These are phyloP conservation scores for Porites cylindrica DNA, from an alignment of 92 coral and sea anemone species.

Conservation along the genomic window DNA sequence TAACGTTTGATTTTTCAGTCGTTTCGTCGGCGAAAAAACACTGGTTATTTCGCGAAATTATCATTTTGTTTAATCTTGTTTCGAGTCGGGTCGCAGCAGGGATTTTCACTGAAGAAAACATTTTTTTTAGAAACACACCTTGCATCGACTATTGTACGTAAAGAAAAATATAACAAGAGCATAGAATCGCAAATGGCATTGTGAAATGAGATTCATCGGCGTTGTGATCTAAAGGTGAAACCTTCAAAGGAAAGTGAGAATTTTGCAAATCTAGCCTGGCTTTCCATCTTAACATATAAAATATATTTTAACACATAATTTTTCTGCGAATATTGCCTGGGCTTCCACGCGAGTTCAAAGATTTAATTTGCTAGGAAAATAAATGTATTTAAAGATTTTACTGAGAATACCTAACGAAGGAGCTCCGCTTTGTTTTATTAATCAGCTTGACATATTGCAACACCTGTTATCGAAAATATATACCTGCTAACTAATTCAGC, in stretches of 20 bases:
- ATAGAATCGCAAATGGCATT: background rate
- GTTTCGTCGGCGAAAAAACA: background rate
- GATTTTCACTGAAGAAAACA: background rate
- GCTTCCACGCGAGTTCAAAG: slow-evolving; percentile 31
- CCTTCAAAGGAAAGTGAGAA: background rate
- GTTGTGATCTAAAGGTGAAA: background rate
- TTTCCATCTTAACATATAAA: background rate
- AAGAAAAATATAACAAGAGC: background rate
- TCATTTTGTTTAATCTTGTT: slow-evolving; percentile 9
- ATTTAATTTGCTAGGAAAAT: slow-evolving; percentile 35
- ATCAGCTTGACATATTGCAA: slow-evolving; percentile 6
- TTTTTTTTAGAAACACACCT: slow-evolving; percentile 11
- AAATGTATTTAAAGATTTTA: background rate
- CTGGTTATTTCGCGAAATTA: background rate
- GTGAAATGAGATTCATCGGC: slow-evolving; percentile 13
- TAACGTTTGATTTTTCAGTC: too few relatives aligned
- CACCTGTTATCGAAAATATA: slow-evolving; percentile 17
- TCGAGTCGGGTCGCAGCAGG: slow-evolving; percentile 23
- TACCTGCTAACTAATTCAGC: background rate
- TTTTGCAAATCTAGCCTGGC: background rate
- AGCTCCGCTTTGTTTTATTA: slow-evolving; percentile 28
- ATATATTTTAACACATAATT: background rate
- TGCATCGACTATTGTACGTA: slow-evolving; percentile 15
- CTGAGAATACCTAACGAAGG: slow-evolving; percentile 25
- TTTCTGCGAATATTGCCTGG: background rate